These are phyloP conservation scores for Latrodectus geometricus DNA, from an alignment of 1,140 invertebrate genomes.

Conservation along the genomic window DNA sequence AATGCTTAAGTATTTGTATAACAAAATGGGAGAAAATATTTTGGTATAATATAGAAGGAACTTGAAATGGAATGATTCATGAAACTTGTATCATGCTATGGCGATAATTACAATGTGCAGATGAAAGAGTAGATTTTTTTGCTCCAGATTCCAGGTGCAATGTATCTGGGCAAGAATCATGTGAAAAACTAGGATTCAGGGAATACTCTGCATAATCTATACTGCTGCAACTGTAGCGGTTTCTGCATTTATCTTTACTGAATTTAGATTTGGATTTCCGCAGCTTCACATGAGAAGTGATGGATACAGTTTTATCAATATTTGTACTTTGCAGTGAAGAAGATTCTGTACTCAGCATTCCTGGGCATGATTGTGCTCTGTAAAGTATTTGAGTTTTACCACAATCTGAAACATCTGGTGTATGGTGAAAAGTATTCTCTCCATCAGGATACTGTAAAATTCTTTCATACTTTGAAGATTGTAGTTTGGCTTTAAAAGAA, in stretches of 20 bases:
- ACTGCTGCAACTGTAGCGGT: slow-evolving; percentile 63
- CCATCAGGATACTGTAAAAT: neutral
- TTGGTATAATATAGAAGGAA: slow-evolving; percentile 34
- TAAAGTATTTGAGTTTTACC: slow-evolving; percentile 49
- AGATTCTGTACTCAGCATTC: slow-evolving; percentile 48
- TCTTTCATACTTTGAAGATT: slow-evolving; percentile 15
- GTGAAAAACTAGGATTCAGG: neutral
- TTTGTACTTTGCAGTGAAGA: neutral
- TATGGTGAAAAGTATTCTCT: neutral
- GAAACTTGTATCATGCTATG: slow-evolving; percentile 63
- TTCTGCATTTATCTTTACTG: slow-evolving; percentile 29
- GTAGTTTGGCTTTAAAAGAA: slow-evolving; percentile 30
- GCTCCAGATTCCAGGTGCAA: neutral
- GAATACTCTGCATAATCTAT: slow-evolving; percentile 53
- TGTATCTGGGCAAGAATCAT: slow-evolving; percentile 52
- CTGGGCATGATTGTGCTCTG: slow-evolving; percentile 61
- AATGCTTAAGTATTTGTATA: too few relatives aligned
- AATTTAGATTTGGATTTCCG: slow-evolving; percentile 16
- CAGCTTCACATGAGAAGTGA: slow-evolving; percentile 1
- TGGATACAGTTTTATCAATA: neutral
- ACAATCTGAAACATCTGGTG: neutral
- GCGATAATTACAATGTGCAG: slow-evolving; percentile 46
- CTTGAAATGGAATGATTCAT: slow-evolving; percentile 54
- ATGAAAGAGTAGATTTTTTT: slow-evolving; percentile 9
- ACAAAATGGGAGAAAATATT: neutral